phyloP scores from a whole-genome alignment of 2,888 invertebrate genomes.

The Lamellibrachia satsuma region DNA sequence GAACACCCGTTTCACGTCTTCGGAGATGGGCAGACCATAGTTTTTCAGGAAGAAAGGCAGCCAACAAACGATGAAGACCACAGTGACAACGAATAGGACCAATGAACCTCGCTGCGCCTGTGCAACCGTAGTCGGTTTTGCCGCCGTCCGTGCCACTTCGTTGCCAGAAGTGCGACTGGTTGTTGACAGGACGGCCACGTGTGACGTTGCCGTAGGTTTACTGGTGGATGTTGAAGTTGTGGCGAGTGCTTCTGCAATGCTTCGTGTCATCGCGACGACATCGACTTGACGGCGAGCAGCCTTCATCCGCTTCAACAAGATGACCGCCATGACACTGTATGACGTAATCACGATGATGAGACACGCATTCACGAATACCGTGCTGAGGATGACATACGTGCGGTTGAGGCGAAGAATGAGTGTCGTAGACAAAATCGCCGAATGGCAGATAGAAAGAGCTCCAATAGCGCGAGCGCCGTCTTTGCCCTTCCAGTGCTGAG shows the following conservation, averaged over 20 bases:
- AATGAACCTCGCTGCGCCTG: not conserved
- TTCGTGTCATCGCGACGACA: not conserved
- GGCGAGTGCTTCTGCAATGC: not conserved
- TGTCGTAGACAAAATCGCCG: not conserved
- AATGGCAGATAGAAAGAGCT: not conserved
- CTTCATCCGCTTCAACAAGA: not conserved
- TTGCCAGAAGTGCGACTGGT: not conserved
- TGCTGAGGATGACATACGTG: not conserved
- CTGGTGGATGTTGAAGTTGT: not conserved
- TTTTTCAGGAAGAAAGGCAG: not conserved
- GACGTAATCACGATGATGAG: not conserved
- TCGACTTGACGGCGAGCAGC: not conserved
- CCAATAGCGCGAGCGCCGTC: not conserved
- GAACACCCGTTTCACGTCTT: not conserved
- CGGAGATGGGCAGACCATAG: not conserved
- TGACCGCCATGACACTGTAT: not conserved
- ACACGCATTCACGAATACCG: not conserved
- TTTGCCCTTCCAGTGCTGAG: not conserved
- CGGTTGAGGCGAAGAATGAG: not conserved
- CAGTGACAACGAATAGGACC: not conserved
- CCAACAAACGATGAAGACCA: not conserved
- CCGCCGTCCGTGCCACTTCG: not conserved
- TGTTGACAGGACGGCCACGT: too few relatives aligned
- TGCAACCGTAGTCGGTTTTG: not conserved
- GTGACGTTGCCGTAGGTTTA: not conserved